Evolutionary conservation across 2,797 vertebrate species (phyloP).

Genomic region (Mycteria americana): DNA sequence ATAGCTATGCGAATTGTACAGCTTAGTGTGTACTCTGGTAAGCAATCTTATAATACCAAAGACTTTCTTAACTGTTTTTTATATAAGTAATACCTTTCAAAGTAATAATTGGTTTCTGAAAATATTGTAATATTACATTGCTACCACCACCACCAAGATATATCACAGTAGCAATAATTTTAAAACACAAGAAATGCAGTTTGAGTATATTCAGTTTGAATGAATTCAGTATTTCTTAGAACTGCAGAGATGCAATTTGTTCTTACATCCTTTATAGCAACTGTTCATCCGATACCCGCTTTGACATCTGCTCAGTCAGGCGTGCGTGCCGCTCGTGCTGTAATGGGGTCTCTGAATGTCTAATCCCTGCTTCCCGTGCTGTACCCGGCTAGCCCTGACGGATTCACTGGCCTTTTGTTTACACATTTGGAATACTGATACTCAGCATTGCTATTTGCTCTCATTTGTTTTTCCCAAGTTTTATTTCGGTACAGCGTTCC

Average conservation of each 20-base stretch:
- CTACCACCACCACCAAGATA: fast-evolving
- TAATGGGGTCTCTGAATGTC: neutral
- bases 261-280: neutral
- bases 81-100: neutral
- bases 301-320: neutral
- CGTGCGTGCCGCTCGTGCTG: neutral
- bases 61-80: neutral
- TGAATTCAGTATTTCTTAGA: neutral
- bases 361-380: neutral
- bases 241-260: neutral
- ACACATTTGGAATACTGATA: neutral
- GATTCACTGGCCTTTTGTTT: neutral
- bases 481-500: neutral
- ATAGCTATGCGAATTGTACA: neutral
- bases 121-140: neutral
- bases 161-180: neutral
- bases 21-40: neutral
- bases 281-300: neutral
- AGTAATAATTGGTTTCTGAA: neutral
- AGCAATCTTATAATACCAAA: neutral
- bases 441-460: neutral
- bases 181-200: neutral
- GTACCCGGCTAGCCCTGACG: neutral
- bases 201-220: neutral
- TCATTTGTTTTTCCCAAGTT: neutral